Base-by-base conservation (phyloP, 1,140 invertebrate species). In the Episyrphus balteatus region DNA sequence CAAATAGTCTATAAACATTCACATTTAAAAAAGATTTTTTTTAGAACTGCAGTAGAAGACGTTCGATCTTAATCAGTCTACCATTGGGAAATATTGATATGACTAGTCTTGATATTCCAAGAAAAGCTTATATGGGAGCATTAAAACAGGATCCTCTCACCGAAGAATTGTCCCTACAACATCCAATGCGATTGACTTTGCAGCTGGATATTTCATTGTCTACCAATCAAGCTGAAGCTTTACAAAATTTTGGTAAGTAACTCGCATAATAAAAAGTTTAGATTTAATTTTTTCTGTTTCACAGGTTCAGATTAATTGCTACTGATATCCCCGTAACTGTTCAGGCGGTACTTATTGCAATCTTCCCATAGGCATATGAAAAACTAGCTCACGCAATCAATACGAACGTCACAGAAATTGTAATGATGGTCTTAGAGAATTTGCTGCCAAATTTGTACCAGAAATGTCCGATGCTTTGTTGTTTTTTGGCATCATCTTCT, bases 21-120 rank as follows among this genome's bases (percentile, higher is more conserved):
- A n/a, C n/a, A n/a, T 47, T 31, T 44, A 18, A n/a, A 42, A 50
- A 9, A 38, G 64, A 56, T 58, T 62, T 42, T 66, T 69, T 40
- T 56, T 68, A 17, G 62, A 88, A 75, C 56, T 92, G 88, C 88
- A 86, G 84, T 58, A 70, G 85, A 50, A 79, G 79, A 50, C 83
- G 84, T 55, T 81, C 81, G 33, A 82, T 82, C 54, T 69, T 84
- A n/a, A n/a, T n/a, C n/a, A 44, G 82, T 86, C 0, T 90, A 83
- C 64, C 68, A 75, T 47, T 91, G 88, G 88, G 88, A 86, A 90
- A 86, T 6, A 78, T 88, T 37, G 80, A 83, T 42, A 82, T 81
- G 76, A 77, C 76, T 42, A 80, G 79, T 53, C 62, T 86, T 48
- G 81, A 84, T 55, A 82, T 86, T 56, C 84, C 85, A 0, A 69